Conservation (phyloP, 2,888 invertebrate genomes). For the Altica lythri region DNA sequence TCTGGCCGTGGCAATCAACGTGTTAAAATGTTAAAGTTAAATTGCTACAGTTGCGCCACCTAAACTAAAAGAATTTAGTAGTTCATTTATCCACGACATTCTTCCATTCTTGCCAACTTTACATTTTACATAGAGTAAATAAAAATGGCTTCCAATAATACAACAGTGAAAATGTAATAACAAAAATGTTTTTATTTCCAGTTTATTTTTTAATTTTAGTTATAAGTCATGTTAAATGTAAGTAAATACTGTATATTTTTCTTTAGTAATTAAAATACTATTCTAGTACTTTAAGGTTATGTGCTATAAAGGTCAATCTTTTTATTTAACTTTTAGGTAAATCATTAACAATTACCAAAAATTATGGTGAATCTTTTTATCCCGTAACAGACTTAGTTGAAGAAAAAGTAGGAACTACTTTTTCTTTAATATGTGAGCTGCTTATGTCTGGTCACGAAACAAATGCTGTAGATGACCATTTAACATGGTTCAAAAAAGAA, state of each 20-base stretch:
- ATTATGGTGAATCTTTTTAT: slow-evolving; percentile 47
- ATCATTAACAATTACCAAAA: slow-evolving; percentile 50
- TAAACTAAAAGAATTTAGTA: too few relatives aligned
- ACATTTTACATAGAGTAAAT: slow-evolving; percentile 6
- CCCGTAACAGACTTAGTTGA: slow-evolving; percentile 47
- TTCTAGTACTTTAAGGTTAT: slow-evolving; percentile 17
- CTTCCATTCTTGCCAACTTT: slow-evolving; percentile 1
- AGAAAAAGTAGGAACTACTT: slow-evolving; percentile 50
- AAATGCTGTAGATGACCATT: slow-evolving; percentile 48
- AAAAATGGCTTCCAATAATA: slow-evolving; percentile 40
- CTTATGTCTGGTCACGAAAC: slow-evolving; percentile 37
- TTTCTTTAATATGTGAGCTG: slow-evolving; percentile 52
- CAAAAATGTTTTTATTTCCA: slow-evolving; percentile 26
- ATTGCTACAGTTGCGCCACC: too few relatives aligned
- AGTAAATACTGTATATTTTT: slow-evolving; percentile 26
- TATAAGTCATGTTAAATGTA: slow-evolving; percentile 38
- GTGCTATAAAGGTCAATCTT: slow-evolving; percentile 5
- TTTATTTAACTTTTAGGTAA: slow-evolving; percentile 44
- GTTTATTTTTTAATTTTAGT: slow-evolving; percentile 41
- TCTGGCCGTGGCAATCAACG: too few relatives aligned
- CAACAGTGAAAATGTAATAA: slow-evolving; percentile 37
- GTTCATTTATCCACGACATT: too few relatives aligned
- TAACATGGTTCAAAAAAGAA: slow-evolving; percentile 48
- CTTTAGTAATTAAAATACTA: neutral
- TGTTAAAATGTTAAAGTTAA: too few relatives aligned